Percentiles rank a stretch among this genome's conserved stretches.
phyloP scores from a whole-genome alignment of 2,888 invertebrate genomes.

The Drosophila paramelanica region DNA sequence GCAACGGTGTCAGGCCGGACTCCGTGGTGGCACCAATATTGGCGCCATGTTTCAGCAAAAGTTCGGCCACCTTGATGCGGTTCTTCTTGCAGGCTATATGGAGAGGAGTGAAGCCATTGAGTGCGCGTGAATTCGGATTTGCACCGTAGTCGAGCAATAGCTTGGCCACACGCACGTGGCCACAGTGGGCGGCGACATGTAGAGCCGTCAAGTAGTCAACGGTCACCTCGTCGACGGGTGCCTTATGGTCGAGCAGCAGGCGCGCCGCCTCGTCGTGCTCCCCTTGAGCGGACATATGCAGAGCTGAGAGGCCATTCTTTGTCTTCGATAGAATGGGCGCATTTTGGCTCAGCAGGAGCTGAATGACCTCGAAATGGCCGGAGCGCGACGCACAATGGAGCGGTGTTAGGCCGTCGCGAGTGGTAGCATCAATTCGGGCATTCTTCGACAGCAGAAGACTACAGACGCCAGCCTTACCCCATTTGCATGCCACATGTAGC shows the following conservation, averaged over 20 bases:
- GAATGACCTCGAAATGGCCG: constrained; percentile 97
- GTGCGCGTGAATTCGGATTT: constrained; percentile 97
- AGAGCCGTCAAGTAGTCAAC: constrained; percentile 98
- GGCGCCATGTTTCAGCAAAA: constrained; percentile 97
- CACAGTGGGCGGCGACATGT: constrained; percentile 98
- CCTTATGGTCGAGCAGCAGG: constrained; percentile 95
- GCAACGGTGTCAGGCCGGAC: constrained; percentile 96
- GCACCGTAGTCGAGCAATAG: constrained; percentile 96
- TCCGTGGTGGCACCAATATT: constrained; percentile 90
- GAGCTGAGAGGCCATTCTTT: constrained; percentile 97
- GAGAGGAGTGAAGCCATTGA: constrained; percentile 98
- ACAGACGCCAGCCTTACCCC: constrained; percentile 98
- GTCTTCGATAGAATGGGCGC: constrained; percentile 98
- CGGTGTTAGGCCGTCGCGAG: constrained; percentile 97
- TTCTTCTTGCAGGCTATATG: constrained; percentile 99
- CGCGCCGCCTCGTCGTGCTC: constrained; percentile 99
- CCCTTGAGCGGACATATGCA: constrained; percentile 99
- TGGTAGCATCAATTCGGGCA: constrained; percentile 96
- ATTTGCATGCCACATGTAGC: constrained; percentile 98
- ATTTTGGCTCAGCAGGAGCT: constrained; percentile 93
- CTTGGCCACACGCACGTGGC: constrained; percentile 96
- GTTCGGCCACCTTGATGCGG: constrained; percentile 95
- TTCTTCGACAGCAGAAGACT: constrained; percentile 94
- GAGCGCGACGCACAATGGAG: constrained; percentile 98
- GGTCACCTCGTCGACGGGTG: constrained; percentile 99